Evolutionary conservation across 1,140 invertebrate genomes (phyloP).

Genomic region (Drosophila punjabiensis): DNA sequence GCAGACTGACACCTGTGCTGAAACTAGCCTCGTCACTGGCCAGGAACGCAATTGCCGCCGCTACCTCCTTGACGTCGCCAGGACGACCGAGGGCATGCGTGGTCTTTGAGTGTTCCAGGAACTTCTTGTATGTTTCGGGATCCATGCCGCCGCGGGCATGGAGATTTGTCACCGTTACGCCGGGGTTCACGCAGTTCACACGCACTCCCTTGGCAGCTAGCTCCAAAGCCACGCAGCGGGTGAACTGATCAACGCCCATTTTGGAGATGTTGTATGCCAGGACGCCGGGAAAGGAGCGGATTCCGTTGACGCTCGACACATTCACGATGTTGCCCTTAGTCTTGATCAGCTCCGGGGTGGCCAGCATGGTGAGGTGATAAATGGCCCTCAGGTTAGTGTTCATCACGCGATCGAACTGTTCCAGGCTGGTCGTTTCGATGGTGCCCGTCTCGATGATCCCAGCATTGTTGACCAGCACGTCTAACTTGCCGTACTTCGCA

Average conservation of each 20-base stretch:
- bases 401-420: constrained; percentile 94
- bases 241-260: constrained; percentile 95
- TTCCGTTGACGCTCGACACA: constrained; percentile 95
- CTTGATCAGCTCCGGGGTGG: constrained; percentile 93
- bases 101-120: constrained; percentile 90
- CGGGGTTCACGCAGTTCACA: constrained; percentile 95
- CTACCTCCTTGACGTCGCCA: constrained; percentile 92
- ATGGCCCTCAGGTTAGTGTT: constrained; percentile 94
- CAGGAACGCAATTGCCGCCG: constrained; percentile 92
- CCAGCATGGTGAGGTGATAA: constrained; percentile 94
- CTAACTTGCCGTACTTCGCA: constrained; percentile 90
- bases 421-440: constrained; percentile 93
- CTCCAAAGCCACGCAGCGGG: constrained; percentile 92
- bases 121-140: constrained; percentile 90
- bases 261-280: constrained; percentile 96
- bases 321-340: constrained; percentile 95
- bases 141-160: constrained; percentile 91
- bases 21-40: constrained; percentile 92
- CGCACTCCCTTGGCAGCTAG: constrained; percentile 92
- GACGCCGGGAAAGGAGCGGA: constrained; percentile 91
- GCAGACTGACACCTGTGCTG: constrained; percentile 92
- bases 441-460: constrained; percentile 93
- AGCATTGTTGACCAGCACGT: constrained; percentile 95
- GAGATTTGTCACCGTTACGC: constrained; percentile 91
- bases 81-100: constrained; percentile 94